Percentiles rank a stretch among this genome's conserved stretches.
Conservation (phyloP, 2,113 vertebrate genomes). For the Lethenteron reissneri region DNA sequence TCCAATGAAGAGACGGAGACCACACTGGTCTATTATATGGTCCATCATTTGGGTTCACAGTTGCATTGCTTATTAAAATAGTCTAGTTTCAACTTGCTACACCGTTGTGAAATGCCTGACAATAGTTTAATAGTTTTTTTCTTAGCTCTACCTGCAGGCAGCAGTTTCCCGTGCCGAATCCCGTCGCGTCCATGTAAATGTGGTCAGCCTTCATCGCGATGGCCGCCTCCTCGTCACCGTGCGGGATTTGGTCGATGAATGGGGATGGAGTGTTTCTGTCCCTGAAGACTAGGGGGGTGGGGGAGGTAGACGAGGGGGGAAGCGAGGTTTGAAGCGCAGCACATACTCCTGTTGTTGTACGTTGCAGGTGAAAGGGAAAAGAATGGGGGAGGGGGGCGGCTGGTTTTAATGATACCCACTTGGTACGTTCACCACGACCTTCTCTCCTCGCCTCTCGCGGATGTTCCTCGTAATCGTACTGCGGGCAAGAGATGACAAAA, state of each 20-base stretch:
- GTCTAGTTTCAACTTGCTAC: too few species aligned
- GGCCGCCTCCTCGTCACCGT: constrained; percentile 52
- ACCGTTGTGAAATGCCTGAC: too few species aligned
- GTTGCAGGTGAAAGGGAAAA: too few species aligned
- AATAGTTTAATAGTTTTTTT: too few species aligned
- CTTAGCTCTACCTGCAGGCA: constrained; percentile 59
- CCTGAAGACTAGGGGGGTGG: constrained; percentile 46
- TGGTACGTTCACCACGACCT: constrained; percentile 84
- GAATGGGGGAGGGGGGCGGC: too few species aligned
- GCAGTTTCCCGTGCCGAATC: constrained; percentile 96
- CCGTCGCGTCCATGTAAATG: constrained; percentile 97
- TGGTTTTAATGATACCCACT: constrained; percentile 33
- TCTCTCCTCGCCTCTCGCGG: constrained; percentile 73
- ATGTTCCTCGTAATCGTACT: constrained; percentile 88
- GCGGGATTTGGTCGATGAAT: constrained; percentile 33
- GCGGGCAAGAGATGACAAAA: constrained; percentile 10
- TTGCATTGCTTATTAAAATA: too few species aligned
- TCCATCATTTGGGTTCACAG: too few species aligned
- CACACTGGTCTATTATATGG: too few species aligned
- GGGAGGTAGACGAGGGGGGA: constrained; percentile 10
- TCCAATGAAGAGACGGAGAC: too few species aligned
- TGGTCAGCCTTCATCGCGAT: constrained; percentile 49
- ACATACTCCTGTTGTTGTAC: too few species aligned
- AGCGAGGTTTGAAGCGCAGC: too few species aligned
- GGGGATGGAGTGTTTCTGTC: constrained; percentile 23